Conservation (phyloP, 2,113 vertebrate genomes). For the Calyptommatus sinebrachiatus region DNA sequence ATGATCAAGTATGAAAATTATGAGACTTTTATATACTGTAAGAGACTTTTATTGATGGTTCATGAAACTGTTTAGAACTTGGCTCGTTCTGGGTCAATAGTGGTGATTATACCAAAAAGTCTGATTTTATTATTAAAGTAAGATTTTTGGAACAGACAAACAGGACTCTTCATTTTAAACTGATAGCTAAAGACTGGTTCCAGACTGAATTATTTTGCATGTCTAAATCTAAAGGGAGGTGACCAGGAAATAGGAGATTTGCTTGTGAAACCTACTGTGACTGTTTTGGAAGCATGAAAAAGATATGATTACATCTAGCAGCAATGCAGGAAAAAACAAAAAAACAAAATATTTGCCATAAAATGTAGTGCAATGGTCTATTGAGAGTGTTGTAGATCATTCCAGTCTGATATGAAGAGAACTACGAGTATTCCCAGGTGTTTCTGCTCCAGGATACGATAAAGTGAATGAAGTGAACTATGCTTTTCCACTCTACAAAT, state of each 20-base stretch:
- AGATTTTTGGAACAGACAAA: slow-evolving; percentile 12
- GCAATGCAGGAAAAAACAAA: neutral
- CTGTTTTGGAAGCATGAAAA: neutral
- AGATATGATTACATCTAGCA: neutral
- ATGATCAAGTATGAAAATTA: slow-evolving; percentile 31
- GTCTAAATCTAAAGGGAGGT: neutral
- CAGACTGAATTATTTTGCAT: neutral
- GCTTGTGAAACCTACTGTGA: slow-evolving; percentile 13
- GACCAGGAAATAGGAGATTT: slow-evolving; percentile 17
- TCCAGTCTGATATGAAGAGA: neutral
- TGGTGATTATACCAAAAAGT: slow-evolving; percentile 16
- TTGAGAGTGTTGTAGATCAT: too few relatives aligned
- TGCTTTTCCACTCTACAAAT: too few relatives aligned
- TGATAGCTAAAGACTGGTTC: neutral
- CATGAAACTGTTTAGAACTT: slow-evolving; percentile 26
- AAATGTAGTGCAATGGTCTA: neutral
- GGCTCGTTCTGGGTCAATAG: slow-evolving; percentile 22
- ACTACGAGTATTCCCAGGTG: neutral
- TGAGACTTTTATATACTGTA: slow-evolving; percentile 22
- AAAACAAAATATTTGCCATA: neutral
- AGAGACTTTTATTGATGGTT: slow-evolving; percentile 17
- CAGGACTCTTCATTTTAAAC: neutral
- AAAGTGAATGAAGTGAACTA: too few relatives aligned
- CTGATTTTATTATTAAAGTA: slow-evolving; percentile 25
- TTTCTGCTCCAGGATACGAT: neutral